Evolutionary conservation across 2,888 invertebrate genomes (phyloP).

Genomic region (Drosophila algonquin): DNA sequence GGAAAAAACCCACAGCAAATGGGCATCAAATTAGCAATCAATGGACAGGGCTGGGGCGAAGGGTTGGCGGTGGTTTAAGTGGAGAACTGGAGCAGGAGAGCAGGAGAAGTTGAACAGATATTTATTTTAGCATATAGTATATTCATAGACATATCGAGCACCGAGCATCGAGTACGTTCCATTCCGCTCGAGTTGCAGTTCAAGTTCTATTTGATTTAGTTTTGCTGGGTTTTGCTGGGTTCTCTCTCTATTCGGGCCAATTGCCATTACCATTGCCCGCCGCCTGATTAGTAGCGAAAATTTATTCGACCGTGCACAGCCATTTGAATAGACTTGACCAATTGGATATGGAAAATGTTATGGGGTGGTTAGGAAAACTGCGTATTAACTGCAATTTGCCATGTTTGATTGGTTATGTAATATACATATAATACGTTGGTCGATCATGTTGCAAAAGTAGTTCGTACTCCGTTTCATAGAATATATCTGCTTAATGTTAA

Average conservation of each 20-base stretch:
- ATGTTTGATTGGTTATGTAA: not conserved
- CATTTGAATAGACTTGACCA: slow-evolving; percentile 15
- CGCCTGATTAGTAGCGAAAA: slow-evolving; percentile 51
- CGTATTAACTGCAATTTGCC: not conserved
- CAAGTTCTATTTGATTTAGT: slow-evolving; percentile 71
- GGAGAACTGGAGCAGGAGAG: not conserved
- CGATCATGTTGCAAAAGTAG: too few relatives aligned
- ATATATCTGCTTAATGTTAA: too few relatives aligned
- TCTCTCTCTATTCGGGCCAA: slow-evolving; percentile 48
- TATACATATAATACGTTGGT: not conserved
- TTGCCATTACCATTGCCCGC: slow-evolving; percentile 36
- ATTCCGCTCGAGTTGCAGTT: slow-evolving; percentile 67
- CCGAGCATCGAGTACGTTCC: slow-evolving; percentile 55
- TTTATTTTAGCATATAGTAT: slow-evolving; percentile 67
- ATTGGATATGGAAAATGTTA: not conserved
- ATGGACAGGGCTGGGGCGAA: slow-evolving; percentile 37
- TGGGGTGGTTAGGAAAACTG: not conserved
- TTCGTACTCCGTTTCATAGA: too few relatives aligned
- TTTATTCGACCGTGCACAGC: slow-evolving; percentile 62
- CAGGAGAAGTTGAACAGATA: slow-evolving; percentile 54
- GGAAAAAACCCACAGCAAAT: slow-evolving; percentile 42
- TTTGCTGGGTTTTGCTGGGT: slow-evolving; percentile 1
- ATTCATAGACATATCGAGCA: slow-evolving; percentile 44
- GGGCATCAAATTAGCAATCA: slow-evolving; percentile 66
- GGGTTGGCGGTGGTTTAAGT: not conserved